A percentile compares a stretch with the other conserved stretches of the same genome.
Evolutionary conservation across 2,797 vertebrate genomes (phyloP).

Genomic region (Sebastes diploproa): DNA sequence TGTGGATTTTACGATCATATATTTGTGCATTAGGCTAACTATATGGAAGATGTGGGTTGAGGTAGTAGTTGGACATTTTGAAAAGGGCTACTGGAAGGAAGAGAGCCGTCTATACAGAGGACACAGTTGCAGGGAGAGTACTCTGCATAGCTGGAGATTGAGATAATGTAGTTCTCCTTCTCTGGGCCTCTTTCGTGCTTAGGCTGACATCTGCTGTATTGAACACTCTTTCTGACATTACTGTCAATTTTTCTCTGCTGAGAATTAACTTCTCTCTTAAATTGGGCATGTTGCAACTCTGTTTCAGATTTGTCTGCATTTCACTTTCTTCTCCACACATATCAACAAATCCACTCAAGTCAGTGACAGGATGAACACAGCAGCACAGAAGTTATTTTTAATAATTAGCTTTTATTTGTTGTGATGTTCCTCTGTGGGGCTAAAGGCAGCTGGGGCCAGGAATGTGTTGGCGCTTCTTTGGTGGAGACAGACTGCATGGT

Average conservation of each 20-base stretch:
- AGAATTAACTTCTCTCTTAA: constrained; percentile 49
- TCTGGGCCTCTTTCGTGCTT: constrained; percentile 74
- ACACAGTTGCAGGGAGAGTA: constrained; percentile 47
- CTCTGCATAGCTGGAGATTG: constrained; percentile 76
- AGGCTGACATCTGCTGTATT: constrained; percentile 77
- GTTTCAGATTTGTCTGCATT: background rate
- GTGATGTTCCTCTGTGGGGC: constrained; percentile 33
- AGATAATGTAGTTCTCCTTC: constrained; percentile 80
- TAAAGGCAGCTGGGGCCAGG: constrained; percentile 49
- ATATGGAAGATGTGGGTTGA: background rate
- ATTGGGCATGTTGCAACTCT: constrained; percentile 24
- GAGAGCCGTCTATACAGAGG: constrained; percentile 24
- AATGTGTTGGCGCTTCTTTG: constrained; percentile 63
- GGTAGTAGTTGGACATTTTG: background rate
- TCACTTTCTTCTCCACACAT: background rate
- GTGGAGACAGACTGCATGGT: constrained; percentile 68
- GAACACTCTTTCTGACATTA: constrained; percentile 58
- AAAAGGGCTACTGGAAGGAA: constrained; percentile 15
- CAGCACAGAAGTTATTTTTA: background rate
- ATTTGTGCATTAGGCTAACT: background rate
- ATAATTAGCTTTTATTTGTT: background rate
- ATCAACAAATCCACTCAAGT: constrained; percentile 5
- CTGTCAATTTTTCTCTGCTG: constrained; percentile 42
- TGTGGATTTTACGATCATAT: background rate
- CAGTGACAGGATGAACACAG: background rate